Percentiles rank a stretch among this genome's conserved stretches.
These are phyloP conservation scores for Burhinus bistriatus DNA, from an alignment of 2,113 vertebrate species.

Conservation along the genomic window DNA sequence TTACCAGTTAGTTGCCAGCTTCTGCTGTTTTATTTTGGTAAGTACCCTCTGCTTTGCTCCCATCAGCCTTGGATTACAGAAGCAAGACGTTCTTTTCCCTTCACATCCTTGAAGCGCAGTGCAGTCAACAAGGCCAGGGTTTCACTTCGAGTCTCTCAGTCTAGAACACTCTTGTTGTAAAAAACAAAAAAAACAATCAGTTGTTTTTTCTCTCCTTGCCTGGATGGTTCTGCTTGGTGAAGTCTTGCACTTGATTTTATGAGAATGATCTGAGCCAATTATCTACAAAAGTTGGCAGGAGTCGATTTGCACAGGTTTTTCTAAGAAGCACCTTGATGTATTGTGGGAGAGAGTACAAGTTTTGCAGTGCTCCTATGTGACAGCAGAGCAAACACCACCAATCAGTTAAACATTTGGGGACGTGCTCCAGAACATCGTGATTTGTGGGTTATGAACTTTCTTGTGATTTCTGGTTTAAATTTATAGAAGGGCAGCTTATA, in stretches of 20 bases:
- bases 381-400: not conserved
- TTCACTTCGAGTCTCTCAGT: not conserved
- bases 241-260: not conserved
- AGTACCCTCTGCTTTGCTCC: not conserved
- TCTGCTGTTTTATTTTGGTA: not conserved
- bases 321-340: not conserved
- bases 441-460: not conserved
- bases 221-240: not conserved
- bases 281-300: not conserved
- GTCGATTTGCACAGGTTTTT: not conserved
- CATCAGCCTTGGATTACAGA: not conserved
- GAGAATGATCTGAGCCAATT: not conserved
- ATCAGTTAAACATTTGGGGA: not conserved
- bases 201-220: not conserved
- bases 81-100: not conserved
- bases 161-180: not conserved
- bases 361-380: not conserved
- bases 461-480: not conserved
- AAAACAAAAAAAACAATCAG: not conserved
- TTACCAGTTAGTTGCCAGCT: not conserved
- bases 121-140: not conserved
- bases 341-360: not conserved
- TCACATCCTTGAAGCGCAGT: not conserved
- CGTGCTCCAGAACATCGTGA: not conserved
- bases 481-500: not conserved